Conservation (phyloP, 2,113 vertebrate genomes). For the Erinaceus europaeus region DNA sequence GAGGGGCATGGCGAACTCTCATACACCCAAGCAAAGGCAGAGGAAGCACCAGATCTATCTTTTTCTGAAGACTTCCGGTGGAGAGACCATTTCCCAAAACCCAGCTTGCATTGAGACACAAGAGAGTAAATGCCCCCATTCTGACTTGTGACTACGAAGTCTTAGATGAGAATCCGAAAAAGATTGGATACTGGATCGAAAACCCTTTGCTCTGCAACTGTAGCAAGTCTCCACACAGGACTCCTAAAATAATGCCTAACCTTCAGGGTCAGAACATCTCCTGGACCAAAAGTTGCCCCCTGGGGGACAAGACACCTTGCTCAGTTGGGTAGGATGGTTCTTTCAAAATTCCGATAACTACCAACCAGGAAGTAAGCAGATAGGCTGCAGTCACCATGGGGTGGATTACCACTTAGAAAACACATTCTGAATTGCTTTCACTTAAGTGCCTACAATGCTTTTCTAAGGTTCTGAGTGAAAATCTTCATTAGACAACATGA, state of each 20-base stretch:
- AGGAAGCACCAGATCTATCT: neutral
- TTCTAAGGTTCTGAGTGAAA: conserved; percentile 70
- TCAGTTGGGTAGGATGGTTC: neutral
- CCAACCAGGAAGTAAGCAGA: rapidly evolving
- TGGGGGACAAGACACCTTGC: neutral
- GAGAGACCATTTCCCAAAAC: neutral
- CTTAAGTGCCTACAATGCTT: conserved; percentile 57
- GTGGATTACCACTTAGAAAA: conserved; percentile 16
- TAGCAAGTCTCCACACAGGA: neutral
- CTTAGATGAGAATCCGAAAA: neutral
- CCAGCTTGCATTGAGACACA: neutral
- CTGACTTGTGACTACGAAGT: neutral
- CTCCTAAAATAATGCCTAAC: neutral
- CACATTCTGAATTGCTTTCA: neutral
- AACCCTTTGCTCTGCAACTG: neutral
- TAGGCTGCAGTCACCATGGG: neutral
- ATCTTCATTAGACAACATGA: conserved; percentile 72
- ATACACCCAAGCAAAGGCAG: neutral
- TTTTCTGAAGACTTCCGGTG: neutral
- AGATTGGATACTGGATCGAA: neutral
- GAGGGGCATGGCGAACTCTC: neutral
- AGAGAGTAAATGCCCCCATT: neutral
- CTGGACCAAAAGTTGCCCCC: neutral
- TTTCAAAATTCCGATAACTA: neutral
- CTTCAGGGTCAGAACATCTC: neutral